Evolutionary conservation across 2,888 invertebrate species (phyloP).

Genomic region (Notocelia uddmanniana): DNA sequence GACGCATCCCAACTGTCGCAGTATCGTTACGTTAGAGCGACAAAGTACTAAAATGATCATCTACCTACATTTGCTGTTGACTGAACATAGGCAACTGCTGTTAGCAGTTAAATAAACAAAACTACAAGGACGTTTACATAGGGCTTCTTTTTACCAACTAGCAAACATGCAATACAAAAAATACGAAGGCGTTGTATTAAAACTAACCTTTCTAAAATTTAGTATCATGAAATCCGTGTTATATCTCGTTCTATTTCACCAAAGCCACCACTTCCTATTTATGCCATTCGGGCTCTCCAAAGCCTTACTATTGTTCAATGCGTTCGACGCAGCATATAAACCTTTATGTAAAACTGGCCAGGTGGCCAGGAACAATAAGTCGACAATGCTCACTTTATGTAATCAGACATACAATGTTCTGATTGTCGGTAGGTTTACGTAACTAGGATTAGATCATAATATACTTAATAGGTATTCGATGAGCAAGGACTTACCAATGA

Average conservation of each 20-base stretch:
- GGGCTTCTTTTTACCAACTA: no score
- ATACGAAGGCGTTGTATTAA: background rate
- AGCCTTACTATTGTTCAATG: conserved; percentile 11
- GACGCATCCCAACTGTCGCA: no score
- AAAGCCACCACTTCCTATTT: conserved; percentile 1
- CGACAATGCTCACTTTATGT: conserved; percentile 17
- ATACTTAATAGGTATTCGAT: background rate
- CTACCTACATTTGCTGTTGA: no score
- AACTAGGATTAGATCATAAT: background rate
- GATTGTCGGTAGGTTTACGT: conserved; percentile 29
- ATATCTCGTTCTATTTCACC: background rate
- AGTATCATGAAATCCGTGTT: background rate
- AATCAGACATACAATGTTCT: conserved; percentile 25
- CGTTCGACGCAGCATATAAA: background rate
- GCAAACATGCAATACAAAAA: background rate
- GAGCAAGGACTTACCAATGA: background rate
- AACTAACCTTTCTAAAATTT: conserved; percentile 10
- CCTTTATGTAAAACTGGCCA: conserved; percentile 40
- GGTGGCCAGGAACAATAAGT: conserved; percentile 26
- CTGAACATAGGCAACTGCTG: no score
- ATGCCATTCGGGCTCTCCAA: conserved; percentile 22
- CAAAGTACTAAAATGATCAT: no score
- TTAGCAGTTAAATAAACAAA: no score
- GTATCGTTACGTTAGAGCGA: no score
- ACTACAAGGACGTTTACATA: no score